A percentile compares a stretch with the other conserved stretches of the same genome.
phyloP scores from a whole-genome alignment of 2,113 vertebrate species.

The Aythya baeri region DNA sequence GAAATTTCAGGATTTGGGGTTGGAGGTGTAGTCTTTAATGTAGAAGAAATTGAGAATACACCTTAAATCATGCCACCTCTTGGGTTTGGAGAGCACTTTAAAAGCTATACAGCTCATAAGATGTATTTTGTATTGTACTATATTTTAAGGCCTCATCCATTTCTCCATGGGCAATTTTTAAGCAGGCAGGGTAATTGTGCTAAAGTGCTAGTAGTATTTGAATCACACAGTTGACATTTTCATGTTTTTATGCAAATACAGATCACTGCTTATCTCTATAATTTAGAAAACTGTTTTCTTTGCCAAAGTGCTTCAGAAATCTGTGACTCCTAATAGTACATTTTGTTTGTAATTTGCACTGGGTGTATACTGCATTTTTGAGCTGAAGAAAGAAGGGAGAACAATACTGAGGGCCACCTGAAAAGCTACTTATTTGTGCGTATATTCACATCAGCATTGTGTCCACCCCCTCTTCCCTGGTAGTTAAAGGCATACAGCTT shows the following conservation, averaged over 20 bases:
- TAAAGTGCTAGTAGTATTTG: conserved; percentile 48
- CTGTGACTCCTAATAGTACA: not conserved
- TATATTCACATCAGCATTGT: not conserved
- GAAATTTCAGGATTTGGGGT: not conserved
- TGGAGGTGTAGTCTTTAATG: not conserved
- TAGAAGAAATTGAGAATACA: not conserved
- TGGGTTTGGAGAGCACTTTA: conserved; percentile 43
- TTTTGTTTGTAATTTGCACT: conserved; percentile 28
- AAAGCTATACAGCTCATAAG: not conserved
- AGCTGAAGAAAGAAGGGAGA: not conserved
- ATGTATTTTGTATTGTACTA: not conserved
- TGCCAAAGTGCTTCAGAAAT: conserved; percentile 39
- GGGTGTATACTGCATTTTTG: not conserved
- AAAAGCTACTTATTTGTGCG: not conserved
- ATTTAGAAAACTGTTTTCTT: conserved; percentile 49
- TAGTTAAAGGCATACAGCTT: not conserved
- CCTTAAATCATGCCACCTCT: conserved; percentile 13
- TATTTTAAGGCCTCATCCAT: conserved; percentile 48
- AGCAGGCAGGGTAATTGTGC: conserved; percentile 34
- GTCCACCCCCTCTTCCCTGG: not conserved
- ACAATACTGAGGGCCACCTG: not conserved
- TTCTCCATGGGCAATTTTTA: conserved; percentile 45
- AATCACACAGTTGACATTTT: conserved; percentile 50
- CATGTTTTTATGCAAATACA: conserved; percentile 56
- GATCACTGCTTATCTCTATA: conserved; percentile 40